Evolutionary conservation across 2,113 vertebrate species (phyloP).

Genomic region (Triplophysa dalaica): DNA sequence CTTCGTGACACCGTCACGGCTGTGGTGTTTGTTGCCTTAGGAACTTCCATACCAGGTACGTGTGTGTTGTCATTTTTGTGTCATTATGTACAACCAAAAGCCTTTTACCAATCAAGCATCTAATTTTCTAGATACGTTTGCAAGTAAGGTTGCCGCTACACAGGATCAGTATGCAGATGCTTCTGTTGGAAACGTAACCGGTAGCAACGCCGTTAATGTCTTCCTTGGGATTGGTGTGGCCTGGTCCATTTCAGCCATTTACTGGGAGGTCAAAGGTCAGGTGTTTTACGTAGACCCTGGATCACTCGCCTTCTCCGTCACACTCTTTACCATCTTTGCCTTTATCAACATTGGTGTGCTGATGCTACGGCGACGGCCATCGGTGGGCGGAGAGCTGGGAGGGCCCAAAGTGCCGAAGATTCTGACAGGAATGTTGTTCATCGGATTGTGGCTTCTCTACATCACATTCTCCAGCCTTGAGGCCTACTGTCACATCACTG

Average conservation of each 20-base stretch:
- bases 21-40: constrained; percentile 89
- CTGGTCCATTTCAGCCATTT: constrained; percentile 88
- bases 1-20: constrained; percentile 88
- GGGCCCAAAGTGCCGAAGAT: constrained; percentile 77
- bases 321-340: constrained; percentile 92
- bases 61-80: constrained; percentile 12
- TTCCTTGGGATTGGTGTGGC: constrained; percentile 90
- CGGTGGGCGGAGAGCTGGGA: constrained; percentile 87
- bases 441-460: constrained; percentile 88
- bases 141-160: constrained; percentile 88
- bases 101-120: neutral
- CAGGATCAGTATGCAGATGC: constrained; percentile 91
- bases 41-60: constrained; percentile 88
- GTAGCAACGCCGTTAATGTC: constrained; percentile 90
- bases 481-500: constrained; percentile 88
- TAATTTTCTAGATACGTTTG: constrained; percentile 81
- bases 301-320: constrained; percentile 90
- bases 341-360: constrained; percentile 82
- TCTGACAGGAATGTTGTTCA: constrained; percentile 78
- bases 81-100: neutral
- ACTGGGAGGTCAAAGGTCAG: constrained; percentile 84
- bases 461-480: constrained; percentile 89
- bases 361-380: constrained; percentile 82
- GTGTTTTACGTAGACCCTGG: constrained; percentile 83
- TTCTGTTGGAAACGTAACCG: constrained; percentile 88